Evolutionary conservation across 2,113 vertebrate species (phyloP).

Genomic region (Sinocyclocheilus anshuiensis): DNA sequence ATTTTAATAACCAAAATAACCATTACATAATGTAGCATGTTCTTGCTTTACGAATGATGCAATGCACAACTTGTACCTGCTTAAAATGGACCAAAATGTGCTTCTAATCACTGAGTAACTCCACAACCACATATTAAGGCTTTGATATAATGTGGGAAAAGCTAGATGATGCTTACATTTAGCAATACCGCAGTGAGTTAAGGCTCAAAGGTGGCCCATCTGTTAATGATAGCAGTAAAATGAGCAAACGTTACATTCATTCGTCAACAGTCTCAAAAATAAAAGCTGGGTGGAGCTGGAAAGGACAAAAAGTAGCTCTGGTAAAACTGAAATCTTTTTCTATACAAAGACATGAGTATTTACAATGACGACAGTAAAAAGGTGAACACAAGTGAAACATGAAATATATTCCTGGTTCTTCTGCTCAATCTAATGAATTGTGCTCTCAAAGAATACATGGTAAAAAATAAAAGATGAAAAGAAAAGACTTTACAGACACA

Average conservation of each 20-base stretch:
- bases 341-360: conserved; percentile 37
- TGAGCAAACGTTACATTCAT: conserved; percentile 62
- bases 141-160: conserved; percentile 63
- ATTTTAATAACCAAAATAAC: conserved; percentile 16
- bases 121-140: conserved; percentile 53
- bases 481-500: not conserved
- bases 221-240: conserved; percentile 55
- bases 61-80: not conserved
- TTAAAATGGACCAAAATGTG: not conserved
- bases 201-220: conserved; percentile 64
- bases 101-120: too few species aligned
- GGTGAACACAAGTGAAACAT: not conserved
- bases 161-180: conserved; percentile 61
- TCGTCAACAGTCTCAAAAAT: conserved; percentile 60
- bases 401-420: not conserved
- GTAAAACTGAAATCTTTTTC: not conserved
- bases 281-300: conserved; percentile 7
- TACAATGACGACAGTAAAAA: conserved; percentile 44
- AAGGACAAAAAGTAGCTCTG: not conserved
- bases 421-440: not conserved
- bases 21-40: not conserved
- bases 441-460: not conserved
- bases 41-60: not conserved
- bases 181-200: conserved; percentile 64
- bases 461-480: not conserved